Evolutionary conservation across 2,888 invertebrate species (phyloP), one percentile per base, ranked within the genome.

Genomic region (Epinotia ramella): DNA sequence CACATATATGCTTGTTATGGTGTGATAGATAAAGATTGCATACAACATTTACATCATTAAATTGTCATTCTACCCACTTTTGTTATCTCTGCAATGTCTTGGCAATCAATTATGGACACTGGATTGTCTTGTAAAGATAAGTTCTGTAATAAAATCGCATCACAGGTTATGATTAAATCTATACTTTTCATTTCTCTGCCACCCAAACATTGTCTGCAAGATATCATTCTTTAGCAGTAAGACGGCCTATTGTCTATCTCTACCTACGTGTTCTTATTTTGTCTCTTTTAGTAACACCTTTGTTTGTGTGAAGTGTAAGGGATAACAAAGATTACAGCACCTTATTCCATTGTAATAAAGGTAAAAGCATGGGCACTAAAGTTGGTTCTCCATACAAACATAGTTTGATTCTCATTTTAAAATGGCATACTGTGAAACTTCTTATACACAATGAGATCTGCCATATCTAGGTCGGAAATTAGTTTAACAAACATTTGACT

Each of bases 41-140:
- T 59, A 65, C 28, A 65, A 65, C 46, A 46, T 60, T 57, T 24
- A 57, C 13, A 72, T n/a, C 46, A 72, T 65, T 73, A n/a, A 73
- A 28, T 70, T 44, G n/a, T 7, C 73, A 73, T 65, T 49, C 20
- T 53, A 66, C 44, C 73, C 66, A 67, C 72, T 73, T 65, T 44
- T 16, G 44, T 33, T 53, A 73, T 65, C 13, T 28, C 65, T 59
- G 65, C 44, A 49, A 65, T 65, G 24, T 73, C 20, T 44, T 40
- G 16, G n/a, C 56, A 70, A 62, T 53, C 53, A 53, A 33, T 20
- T 49, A n/a, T 12, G 24, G 69, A 7, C 11, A 67, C 60, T n/a
- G 60, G 69, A 44, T 46, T 63, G n/a, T 70, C 70, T 53, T 70
- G 70, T 49, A 70, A 62, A 49, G 70, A 70, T 70, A 70, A 49